Evolutionary conservation across 2,797 vertebrate species (phyloP), one percentile per base, ranked within the genome.

Genomic region (Coregonus suidteri): DNA sequence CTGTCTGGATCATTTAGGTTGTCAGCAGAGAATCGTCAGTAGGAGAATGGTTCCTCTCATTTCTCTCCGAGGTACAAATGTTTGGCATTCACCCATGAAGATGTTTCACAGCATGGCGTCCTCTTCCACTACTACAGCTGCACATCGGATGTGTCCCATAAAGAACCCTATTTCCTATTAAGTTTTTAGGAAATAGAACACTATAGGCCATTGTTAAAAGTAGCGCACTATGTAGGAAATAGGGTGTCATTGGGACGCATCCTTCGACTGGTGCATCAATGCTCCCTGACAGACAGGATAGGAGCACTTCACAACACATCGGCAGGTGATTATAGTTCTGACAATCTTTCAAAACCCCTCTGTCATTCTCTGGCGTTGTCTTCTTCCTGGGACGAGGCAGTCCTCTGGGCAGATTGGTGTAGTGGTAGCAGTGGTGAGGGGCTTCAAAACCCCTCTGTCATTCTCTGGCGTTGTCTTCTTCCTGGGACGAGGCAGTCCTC

Each of bases 1-100:
- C 75, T 73, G 73, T 65, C 79, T 88, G 77, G 86, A 85, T 87
- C 71, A 78, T 90, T 88, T 69, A 90, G 87, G 80, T 53, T 16
- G 75, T 74, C 72, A 25, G 15, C 15, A 67, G 68, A 77, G 78
- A 65, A 64, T 47, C 74, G 71, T 66, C 72, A 71, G 41, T 41
- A 41, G 2, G 77, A 79, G 76, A 81, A 75, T 31, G 14, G 16
- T 15, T 47, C 75, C 53, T 56, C 53, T 51, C 62, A 7, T 41
- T 9, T 41, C 41, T 41, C 13, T 68, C 51, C 41, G 37, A 69
- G 62, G 81, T 81, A 83, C 75, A 82, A 74, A 34, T 1, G 1
- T 72, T 72, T 35, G 70, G 47, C 80, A 25, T 78, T 66, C 41
- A 74, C 9, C 68, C 51, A 62, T 65, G 31, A 62, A 78, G 54